Conservation (phyloP, 2,888 invertebrate genomes). For the Eugnorisma glareosa region DNA sequence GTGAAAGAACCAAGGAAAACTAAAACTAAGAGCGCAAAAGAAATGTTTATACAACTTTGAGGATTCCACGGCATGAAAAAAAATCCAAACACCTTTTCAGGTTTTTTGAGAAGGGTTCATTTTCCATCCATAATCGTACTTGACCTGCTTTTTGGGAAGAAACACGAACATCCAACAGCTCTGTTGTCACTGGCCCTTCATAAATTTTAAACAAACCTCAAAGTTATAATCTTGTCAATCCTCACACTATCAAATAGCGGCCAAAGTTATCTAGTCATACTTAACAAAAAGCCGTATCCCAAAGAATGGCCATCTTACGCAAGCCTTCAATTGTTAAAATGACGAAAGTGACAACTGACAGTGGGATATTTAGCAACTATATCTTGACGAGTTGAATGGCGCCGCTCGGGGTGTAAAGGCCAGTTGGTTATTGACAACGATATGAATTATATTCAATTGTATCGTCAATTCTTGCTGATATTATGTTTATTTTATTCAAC, state of each 20-base stretch:
- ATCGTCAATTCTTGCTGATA: background rate
- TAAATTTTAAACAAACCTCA: background rate
- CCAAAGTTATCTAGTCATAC: conserved; percentile 16
- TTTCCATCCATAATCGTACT: no score
- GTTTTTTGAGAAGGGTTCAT: no score
- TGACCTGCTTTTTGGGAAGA: no score
- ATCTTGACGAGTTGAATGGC: conserved; percentile 40
- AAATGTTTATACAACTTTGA: no score
- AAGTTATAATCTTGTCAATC: background rate
- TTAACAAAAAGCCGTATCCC: conserved; percentile 19
- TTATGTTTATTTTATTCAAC: background rate
- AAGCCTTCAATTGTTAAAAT: conserved; percentile 57
- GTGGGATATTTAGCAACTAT: conserved; percentile 61
- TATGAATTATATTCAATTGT: background rate
- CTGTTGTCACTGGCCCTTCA: no score
- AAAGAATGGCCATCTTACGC: conserved; percentile 39
- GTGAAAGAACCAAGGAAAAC: no score
- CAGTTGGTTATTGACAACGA: conserved; percentile 21
- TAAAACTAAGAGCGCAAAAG: no score
- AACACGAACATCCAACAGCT: no score
- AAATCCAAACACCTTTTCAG: no score
- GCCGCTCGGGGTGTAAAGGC: conserved; percentile 45
- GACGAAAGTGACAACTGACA: conserved; percentile 76
- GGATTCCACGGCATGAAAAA: no score
- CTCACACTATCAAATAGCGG: conserved; percentile 26